phyloP scores from a whole-genome alignment of 2,888 invertebrate genomes.

The Apodemia mormo region DNA sequence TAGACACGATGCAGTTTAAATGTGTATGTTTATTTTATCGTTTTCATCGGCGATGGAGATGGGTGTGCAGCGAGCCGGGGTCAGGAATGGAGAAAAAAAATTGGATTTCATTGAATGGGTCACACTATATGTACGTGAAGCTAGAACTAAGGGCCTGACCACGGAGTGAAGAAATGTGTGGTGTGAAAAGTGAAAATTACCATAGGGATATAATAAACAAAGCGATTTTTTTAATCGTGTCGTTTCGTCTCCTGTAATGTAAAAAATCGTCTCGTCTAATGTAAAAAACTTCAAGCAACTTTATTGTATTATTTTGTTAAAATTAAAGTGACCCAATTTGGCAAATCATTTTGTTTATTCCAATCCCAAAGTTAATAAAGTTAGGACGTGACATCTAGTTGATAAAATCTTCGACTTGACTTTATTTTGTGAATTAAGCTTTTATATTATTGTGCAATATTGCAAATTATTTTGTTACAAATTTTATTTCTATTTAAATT shows the following conservation, averaged over 20 bases:
- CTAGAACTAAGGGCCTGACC: slow-evolving; percentile 58
- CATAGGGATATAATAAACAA: background rate
- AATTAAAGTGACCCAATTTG: background rate
- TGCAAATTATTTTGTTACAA: too few species aligned
- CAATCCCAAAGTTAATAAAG: background rate
- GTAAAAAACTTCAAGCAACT: background rate
- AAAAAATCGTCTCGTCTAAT: background rate
- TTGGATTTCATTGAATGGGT: slow-evolving; percentile 80
- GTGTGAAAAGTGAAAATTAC: background rate
- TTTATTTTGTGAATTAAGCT: too few species aligned
- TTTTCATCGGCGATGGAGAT: slow-evolving; percentile 72
- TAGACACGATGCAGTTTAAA: slow-evolving; percentile 72
- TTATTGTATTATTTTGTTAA: background rate
- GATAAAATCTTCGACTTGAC: background rate
- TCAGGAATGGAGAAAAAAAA: slow-evolving; percentile 74
- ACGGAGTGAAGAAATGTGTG: background rate
- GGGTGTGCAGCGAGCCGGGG: slow-evolving; percentile 78
- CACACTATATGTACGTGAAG: slow-evolving; percentile 64
- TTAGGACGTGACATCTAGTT: background rate
- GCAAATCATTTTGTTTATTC: background rate
- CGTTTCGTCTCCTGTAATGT: background rate
- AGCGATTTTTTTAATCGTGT: background rate
- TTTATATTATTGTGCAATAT: too few species aligned
- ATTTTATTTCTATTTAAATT: too few species aligned
- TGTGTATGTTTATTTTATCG: slow-evolving; percentile 65